Percentiles rank a stretch among this genome's conserved stretches.
Evolutionary conservation across 2,113 vertebrate species (phyloP).

Genomic region (mouse (Mus musculus)): DNA sequence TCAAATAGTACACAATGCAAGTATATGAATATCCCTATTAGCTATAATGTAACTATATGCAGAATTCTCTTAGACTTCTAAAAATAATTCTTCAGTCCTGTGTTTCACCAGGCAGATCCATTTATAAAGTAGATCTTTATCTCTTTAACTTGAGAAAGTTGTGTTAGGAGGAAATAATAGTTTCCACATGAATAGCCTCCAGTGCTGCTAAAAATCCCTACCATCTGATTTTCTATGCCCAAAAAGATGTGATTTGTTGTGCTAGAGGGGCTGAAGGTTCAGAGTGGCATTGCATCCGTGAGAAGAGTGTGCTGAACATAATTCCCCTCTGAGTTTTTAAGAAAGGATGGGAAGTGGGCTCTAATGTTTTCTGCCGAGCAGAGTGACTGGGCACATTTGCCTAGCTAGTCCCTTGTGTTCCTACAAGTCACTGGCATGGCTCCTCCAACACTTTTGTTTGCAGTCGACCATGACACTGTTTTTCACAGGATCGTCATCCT

Average conservation of each 20-base stretch:
- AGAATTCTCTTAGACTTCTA: constrained; percentile 12
- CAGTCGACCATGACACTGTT: background rate
- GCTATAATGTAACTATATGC: background rate
- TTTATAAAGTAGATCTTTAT: background rate
- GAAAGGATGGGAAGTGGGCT: background rate
- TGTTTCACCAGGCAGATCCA: background rate
- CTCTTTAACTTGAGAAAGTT: constrained; percentile 27
- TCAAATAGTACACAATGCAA: background rate
- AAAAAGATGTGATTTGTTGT: background rate
- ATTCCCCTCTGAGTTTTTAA: background rate
- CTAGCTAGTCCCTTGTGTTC: background rate
- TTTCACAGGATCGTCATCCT: background rate
- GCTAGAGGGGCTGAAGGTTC: background rate
- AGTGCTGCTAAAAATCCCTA: background rate
- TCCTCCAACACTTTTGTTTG: background rate
- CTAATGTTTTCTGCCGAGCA: background rate
- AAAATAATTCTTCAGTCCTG: background rate
- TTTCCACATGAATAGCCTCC: background rate
- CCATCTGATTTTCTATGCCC: background rate
- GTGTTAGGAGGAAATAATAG: background rate
- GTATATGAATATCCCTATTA: background rate
- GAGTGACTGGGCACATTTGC: background rate
- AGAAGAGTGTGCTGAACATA: background rate
- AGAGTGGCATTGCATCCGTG: background rate
- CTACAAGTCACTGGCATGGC: background rate